These are phyloP conservation scores for Nomada ruficornis DNA, from an alignment of 2,888 invertebrate species.

Conservation along the genomic window DNA sequence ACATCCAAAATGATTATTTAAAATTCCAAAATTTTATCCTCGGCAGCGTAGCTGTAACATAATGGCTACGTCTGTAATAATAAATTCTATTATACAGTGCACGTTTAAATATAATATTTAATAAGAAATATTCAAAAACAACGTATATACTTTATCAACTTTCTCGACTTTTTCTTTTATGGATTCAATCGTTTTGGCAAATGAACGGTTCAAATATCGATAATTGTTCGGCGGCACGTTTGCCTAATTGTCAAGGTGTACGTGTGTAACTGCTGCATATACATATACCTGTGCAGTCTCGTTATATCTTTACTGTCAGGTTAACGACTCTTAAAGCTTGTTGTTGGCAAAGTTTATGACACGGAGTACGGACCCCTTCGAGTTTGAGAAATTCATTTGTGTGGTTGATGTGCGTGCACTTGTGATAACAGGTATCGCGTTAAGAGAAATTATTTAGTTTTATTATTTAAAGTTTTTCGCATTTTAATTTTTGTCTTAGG, in stretches of 20 bases:
- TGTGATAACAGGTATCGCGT: too few species aligned
- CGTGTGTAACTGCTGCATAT: background rate
- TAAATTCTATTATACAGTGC: too few species aligned
- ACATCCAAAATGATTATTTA: too few species aligned
- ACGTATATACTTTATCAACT: too few species aligned
- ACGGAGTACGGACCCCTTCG: background rate
- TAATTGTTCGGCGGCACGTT: background rate
- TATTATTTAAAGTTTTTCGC: slow-evolving; percentile 1
- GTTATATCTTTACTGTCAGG: slow-evolving; percentile 5
- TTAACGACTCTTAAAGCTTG: slow-evolving; percentile 20
- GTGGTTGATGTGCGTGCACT: background rate
- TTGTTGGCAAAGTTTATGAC: slow-evolving; percentile 10
- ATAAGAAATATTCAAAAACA: too few species aligned
- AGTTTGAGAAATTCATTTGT: slow-evolving; percentile 15
- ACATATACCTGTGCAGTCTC: background rate
- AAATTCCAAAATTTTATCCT: too few species aligned
- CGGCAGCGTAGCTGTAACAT: too few species aligned
- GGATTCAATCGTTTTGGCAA: too few species aligned
- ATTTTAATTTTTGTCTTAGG: background rate
- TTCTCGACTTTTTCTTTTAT: too few species aligned
- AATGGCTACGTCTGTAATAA: too few species aligned
- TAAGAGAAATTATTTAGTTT: background rate
- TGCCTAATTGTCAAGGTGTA: slow-evolving; percentile 7
- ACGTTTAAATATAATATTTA: too few species aligned
- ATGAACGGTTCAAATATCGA: background rate